Conservation (phyloP, 1,140 invertebrate genomes). For the Leptinotarsa undecemlineata region DNA sequence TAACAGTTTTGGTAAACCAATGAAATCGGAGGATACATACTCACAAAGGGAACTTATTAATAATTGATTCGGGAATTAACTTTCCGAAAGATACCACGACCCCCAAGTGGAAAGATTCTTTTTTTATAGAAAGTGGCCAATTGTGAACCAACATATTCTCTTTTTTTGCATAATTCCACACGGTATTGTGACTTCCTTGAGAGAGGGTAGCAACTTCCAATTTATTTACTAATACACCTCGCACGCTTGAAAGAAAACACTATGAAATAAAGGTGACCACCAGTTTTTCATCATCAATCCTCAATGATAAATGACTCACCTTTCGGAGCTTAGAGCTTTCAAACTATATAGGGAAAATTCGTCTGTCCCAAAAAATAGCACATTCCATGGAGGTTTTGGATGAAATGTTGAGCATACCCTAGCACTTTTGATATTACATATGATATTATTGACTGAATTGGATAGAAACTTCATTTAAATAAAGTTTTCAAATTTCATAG, state of each 20-base stretch:
- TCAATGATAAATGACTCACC: not conserved
- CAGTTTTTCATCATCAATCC: too few relatives aligned
- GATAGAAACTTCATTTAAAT: not conserved
- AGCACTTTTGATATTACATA: not conserved
- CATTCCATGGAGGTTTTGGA: slow-evolving; percentile 57
- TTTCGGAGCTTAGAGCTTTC: slow-evolving; percentile 53
- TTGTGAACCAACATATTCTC: slow-evolving; percentile 58
- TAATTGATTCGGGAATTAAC: slow-evolving; percentile 67
- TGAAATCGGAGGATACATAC: slow-evolving; percentile 4
- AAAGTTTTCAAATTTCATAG: not conserved
- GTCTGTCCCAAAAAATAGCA: slow-evolving; percentile 73
- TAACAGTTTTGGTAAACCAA: too few relatives aligned
- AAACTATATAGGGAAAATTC: slow-evolving; percentile 69
- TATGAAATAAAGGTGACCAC: too few relatives aligned
- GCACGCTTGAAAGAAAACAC: slow-evolving; percentile 32
- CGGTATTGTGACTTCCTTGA: slow-evolving; percentile 59
- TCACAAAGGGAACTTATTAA: slow-evolving; percentile 67
- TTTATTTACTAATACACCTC: slow-evolving; percentile 49
- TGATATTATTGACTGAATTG: not conserved
- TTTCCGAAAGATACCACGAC: slow-evolving; percentile 75
- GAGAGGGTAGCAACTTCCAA: slow-evolving; percentile 66
- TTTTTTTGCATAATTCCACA: slow-evolving; percentile 59
- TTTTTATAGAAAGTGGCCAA: slow-evolving; percentile 60
- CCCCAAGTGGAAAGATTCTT: slow-evolving; percentile 64
- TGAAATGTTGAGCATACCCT: not conserved